A percentile compares a stretch with the other conserved stretches of the same genome.
Evolutionary conservation across 2,797 vertebrate species (phyloP).

Genomic region (Hemitrygon akajei): DNA sequence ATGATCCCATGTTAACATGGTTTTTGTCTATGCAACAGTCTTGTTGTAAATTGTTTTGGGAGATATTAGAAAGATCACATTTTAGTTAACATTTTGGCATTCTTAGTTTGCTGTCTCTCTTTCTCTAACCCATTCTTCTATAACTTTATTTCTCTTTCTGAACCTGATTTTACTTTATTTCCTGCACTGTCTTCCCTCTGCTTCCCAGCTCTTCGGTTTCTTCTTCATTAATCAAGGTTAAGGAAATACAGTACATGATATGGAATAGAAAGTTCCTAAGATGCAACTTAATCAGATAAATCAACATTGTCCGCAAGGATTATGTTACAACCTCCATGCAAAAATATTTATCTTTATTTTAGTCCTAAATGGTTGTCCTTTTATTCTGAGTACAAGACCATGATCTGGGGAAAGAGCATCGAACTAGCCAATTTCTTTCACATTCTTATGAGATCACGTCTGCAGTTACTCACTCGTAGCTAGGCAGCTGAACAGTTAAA

Average conservation of each 20-base stretch:
- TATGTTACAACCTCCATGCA: no score
- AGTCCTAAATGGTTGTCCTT: no score
- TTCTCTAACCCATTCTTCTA: not conserved
- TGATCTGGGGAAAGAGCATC: no score
- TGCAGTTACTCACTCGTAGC: not conserved
- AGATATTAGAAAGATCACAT: not conserved
- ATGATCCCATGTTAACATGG: no score
- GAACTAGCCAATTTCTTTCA: no score
- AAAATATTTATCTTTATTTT: no score
- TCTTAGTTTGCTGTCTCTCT: not conserved
- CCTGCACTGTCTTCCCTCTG: not conserved
- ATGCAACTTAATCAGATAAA: no score
- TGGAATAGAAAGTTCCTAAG: no score
- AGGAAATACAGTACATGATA: not conserved
- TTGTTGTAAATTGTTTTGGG: not conserved
- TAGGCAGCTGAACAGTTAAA: not conserved
- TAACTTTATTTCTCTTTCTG: not conserved
- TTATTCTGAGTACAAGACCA: no score
- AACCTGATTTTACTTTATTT: not conserved
- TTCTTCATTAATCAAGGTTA: not conserved
- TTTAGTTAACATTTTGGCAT: not conserved
- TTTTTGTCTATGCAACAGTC: no score
- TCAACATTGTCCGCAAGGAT: no score
- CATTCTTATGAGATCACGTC: no score
- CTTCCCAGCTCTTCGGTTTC: not conserved